Base-by-base conservation (phyloP, 2,888 invertebrate species). In the Camptogramma bilineatum region DNA sequence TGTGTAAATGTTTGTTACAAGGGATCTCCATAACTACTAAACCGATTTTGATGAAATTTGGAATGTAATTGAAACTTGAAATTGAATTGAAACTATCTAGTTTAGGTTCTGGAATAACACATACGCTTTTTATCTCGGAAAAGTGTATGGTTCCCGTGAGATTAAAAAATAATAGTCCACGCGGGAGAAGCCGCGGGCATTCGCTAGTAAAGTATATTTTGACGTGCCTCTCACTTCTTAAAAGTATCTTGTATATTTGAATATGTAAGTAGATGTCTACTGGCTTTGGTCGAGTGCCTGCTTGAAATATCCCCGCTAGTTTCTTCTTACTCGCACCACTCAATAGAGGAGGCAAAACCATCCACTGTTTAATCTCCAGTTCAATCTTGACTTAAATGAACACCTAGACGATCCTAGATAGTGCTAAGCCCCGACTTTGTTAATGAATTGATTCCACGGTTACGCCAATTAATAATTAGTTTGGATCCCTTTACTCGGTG, bases 351-450 rank as follows among this genome's bases (percentile, higher is more conserved):
- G 79, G 80, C 77, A 78, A 80, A 80, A 82, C 82, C 85, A 85
- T 84, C 82, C 80, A 80, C 83, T 85, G 84, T 85, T 85, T 89
- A 89, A 91, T 91, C 91, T 87, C 68, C 80, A 86, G 87, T 86
- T 83, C 85, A 85, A 91, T 90, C 89, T 91, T 87, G 86, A 88
- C 82, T 87, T 88, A 90, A 91, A 90, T 90, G 91, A 89, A 90
- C 89, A 89, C 90, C 88, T 88, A 88, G 85, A 80, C 80, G 86
- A 89, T 89, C 85, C 83, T 73, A 80, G 84, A 84, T 85, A 85
- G 80, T 82, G 81, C 83, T 83, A 85, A 89, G 82, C 86, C 81
- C 83, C 82, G 85, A 85, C 83, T 85, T 84, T 77, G 75, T 80
- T 90, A 90, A 91, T 91, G 85, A 91, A 91, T 91, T 90, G 88